Percentiles rank a stretch among this genome's conserved stretches.
phyloP scores from a whole-genome alignment of 2,888 invertebrate species.

The Callosobruchus maculatus region DNA sequence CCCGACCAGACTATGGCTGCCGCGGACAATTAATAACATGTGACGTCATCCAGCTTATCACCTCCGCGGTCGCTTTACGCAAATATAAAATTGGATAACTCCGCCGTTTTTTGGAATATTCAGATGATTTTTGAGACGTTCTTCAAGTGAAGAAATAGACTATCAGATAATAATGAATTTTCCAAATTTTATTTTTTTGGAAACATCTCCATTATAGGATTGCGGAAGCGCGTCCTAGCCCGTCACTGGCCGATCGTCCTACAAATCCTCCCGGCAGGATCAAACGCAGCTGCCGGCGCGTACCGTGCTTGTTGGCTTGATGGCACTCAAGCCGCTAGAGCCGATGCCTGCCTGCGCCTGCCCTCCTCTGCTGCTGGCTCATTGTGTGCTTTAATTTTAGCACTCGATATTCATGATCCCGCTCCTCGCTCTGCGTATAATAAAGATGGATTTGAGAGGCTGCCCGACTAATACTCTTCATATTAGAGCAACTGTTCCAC shows the following conservation, averaged over 20 bases:
- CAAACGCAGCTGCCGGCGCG: not conserved
- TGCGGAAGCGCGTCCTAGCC: not conserved
- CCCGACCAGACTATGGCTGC: too few species aligned
- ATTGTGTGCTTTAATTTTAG: conserved; percentile 1
- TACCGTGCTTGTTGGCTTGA: not conserved
- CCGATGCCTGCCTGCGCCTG: not conserved
- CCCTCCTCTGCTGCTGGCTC: not conserved
- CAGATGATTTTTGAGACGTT: too few species aligned
- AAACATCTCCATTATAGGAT: too few species aligned
- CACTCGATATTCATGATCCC: conserved; percentile 2
- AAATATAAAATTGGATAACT: too few species aligned
- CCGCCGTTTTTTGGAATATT: too few species aligned
- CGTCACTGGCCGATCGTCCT: not conserved
- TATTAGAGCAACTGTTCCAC: not conserved
- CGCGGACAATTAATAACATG: too few species aligned
- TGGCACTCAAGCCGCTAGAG: not conserved
- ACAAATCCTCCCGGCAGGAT: not conserved
- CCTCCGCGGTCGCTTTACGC: too few species aligned
- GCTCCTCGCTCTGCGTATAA: not conserved
- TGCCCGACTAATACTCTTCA: not conserved
- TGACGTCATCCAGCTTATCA: too few species aligned
- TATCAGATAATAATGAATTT: too few species aligned
- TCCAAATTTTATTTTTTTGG: too few species aligned
- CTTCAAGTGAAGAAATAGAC: too few species aligned
- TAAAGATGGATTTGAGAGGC: conserved; percentile 2